These are phyloP conservation scores for Cebus imitator DNA, from an alignment of 2,113 vertebrate species.

Conservation along the genomic window DNA sequence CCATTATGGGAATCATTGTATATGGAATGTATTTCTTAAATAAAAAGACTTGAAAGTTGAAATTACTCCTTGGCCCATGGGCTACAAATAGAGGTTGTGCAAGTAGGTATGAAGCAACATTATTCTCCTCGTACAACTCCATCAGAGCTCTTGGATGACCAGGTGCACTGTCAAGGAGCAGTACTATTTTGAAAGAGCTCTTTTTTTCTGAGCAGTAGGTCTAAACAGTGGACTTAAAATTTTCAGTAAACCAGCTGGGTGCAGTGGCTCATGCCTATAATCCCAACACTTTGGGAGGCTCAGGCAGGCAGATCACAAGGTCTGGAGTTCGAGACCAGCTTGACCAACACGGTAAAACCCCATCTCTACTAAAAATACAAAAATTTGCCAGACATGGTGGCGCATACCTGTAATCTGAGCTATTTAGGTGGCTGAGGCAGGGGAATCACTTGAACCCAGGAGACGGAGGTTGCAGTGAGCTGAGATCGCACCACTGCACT, in stretches of 20 bases:
- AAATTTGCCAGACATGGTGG: neutral
- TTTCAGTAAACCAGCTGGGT: neutral
- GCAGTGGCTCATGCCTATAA: neutral
- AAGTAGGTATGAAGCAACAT: neutral
- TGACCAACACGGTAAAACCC: neutral
- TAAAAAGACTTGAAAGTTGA: neutral
- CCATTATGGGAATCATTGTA: neutral
- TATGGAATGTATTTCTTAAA: neutral
- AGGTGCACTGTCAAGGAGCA: neutral
- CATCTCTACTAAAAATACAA: neutral
- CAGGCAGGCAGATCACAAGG: neutral
- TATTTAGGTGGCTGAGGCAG: neutral
- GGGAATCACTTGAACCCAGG: neutral
- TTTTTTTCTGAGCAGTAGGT: neutral
- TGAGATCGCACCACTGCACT: neutral
- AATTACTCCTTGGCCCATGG: neutral
- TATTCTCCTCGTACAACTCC: neutral
- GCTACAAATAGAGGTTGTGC: neutral
- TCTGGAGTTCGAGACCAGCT: neutral
- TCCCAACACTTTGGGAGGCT: neutral
- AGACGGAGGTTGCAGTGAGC: neutral
- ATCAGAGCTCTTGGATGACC: neutral
- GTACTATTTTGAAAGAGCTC: neutral
- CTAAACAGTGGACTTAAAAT: neutral
- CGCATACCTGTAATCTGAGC: neutral